Conservation (phyloP, 2,113 vertebrate species). For the Eleginops maclovinus region DNA sequence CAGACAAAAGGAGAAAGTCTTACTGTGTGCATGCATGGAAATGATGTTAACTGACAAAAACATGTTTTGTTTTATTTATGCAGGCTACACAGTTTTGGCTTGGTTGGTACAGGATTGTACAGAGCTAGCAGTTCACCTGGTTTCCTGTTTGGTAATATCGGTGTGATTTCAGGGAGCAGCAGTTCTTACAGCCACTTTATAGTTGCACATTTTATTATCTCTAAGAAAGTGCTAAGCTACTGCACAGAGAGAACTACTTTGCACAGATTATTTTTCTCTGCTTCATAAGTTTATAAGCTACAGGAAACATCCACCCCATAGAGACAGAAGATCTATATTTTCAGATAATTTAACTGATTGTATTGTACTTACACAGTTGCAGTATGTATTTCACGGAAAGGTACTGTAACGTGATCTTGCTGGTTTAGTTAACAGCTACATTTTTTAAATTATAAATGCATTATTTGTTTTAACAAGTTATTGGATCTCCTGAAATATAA, state of each 20-base stretch:
- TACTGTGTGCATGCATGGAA: conserved; percentile 82
- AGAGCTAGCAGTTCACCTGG: conserved; percentile 51
- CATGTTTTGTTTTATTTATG: conserved; percentile 17
- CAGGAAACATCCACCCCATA: conserved; percentile 65
- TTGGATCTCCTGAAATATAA: conserved; percentile 41
- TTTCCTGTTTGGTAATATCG: conserved; percentile 57
- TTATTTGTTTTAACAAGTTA: conserved; percentile 48
- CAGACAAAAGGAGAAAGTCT: conserved; percentile 59
- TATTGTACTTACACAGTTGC: conserved; percentile 73
- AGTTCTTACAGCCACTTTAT: conserved; percentile 59
- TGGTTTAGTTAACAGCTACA: conserved; percentile 48
- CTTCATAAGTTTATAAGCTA: conserved; percentile 67
- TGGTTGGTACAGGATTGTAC: conserved; percentile 43
- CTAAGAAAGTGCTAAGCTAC: conserved; percentile 62
- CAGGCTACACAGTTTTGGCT: conserved; percentile 59
- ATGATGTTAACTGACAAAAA: conserved; percentile 68
- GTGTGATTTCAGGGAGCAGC: conserved; percentile 58
- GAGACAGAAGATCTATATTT: conserved; percentile 80
- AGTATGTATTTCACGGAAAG: conserved; percentile 66
- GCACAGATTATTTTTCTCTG: conserved; percentile 77
- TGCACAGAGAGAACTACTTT: conserved; percentile 69
- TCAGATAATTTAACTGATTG: conserved; percentile 75
- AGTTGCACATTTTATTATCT: conserved; percentile 76
- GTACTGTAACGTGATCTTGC: conserved; percentile 52
- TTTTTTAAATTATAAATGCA: conserved; percentile 39